These are phyloP conservation scores for Montifringilla adamsi DNA, from an alignment of 2,113 vertebrate species.

Conservation along the genomic window DNA sequence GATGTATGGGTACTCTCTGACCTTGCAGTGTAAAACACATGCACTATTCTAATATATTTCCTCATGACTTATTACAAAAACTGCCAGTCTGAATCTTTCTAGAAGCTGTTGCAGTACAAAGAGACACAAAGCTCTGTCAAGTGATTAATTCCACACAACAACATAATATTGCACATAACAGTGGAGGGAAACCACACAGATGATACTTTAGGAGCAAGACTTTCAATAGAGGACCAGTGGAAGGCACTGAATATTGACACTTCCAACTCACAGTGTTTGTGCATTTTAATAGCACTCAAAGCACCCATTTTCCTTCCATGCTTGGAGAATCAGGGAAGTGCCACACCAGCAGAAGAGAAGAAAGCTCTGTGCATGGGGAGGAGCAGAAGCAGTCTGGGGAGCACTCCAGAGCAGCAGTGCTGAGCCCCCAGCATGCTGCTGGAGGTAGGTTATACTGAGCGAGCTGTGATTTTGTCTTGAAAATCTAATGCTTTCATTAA, in stretches of 20 bases:
- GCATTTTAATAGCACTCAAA: background rate
- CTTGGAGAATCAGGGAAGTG: background rate
- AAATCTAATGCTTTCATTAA: background rate
- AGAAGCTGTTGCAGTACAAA: background rate
- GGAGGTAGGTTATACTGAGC: background rate
- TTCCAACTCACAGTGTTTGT: background rate
- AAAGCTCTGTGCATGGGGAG: fast-evolving
- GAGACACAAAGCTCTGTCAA: background rate
- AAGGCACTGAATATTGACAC: background rate
- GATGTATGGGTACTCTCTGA: background rate
- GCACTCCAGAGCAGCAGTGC: fast-evolving
- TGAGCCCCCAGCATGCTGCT: fast-evolving
- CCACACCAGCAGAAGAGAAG: fast-evolving
- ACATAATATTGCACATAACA: background rate
- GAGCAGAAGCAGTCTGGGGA: background rate
- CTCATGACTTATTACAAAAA: background rate
- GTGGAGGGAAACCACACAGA: background rate
- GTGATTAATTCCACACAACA: background rate
- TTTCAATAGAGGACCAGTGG: background rate
- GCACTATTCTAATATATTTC: background rate
- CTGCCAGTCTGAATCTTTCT: background rate
- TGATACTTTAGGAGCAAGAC: background rate
- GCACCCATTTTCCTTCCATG: fast-evolving
- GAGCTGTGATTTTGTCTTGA: background rate
- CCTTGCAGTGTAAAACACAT: background rate